A percentile compares a stretch with the other conserved stretches of the same genome.
Conservation (phyloP, 1,140 invertebrate species). For the Nasonia longicornis region DNA sequence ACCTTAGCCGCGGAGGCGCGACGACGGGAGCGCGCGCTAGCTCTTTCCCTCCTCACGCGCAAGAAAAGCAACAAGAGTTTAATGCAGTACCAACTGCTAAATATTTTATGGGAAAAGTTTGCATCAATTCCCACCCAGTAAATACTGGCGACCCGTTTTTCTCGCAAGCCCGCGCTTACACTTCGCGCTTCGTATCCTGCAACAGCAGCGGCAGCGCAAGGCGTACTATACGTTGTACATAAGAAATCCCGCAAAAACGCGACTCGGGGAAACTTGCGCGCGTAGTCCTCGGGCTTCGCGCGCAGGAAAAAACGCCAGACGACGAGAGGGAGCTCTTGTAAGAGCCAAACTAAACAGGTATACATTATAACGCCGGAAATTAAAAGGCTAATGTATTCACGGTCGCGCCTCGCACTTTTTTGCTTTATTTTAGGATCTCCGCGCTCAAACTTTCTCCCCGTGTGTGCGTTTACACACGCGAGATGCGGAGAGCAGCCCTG, state of each 20-base stretch:
- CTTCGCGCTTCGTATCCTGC: not conserved
- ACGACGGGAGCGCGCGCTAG: no score
- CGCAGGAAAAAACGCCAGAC: not conserved
- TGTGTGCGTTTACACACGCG: not conserved
- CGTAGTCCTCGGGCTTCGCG: not conserved
- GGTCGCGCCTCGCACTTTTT: constrained; percentile 1
- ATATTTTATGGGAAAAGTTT: constrained; percentile 37
- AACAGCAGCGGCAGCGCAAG: not conserved
- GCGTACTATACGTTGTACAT: not conserved
- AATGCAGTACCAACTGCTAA: constrained; percentile 19
- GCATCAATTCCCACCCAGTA: constrained; percentile 28
- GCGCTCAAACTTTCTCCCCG: constrained; percentile 4
- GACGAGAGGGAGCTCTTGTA: constrained; percentile 4
- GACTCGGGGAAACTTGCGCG: not conserved
- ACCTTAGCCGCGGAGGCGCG: not conserved
- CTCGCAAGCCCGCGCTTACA: not conserved
- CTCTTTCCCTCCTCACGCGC: no score
- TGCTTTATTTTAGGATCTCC: constrained; percentile 1
- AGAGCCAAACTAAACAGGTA: constrained; percentile 7
- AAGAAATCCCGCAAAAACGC: constrained; percentile 22
- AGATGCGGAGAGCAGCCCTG: not conserved
- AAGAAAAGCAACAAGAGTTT: not conserved
- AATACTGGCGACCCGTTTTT: constrained; percentile 31
- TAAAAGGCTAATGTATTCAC: constrained; percentile 38
- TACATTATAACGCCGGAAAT: constrained; percentile 25